phyloP scores from a whole-genome alignment of 2,113 vertebrate species.

The Zosterops pallidus region DNA sequence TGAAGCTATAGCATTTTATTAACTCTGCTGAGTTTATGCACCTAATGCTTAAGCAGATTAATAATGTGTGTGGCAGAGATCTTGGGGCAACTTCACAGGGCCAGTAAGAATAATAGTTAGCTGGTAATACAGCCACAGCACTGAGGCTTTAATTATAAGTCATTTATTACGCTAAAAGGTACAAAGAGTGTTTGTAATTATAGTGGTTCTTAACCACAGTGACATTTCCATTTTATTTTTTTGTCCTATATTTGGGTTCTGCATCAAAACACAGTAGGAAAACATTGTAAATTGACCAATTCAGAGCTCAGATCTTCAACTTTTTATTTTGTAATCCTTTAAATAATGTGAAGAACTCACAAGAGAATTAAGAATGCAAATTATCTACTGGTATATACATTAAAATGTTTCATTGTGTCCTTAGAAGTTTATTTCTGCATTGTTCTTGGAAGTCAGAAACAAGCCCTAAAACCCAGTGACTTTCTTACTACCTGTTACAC shows the following conservation, averaged over 20 bases:
- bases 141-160: constrained; percentile 35
- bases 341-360: not conserved
- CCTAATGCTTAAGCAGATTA: constrained; percentile 51
- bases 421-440: not conserved
- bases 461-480: constrained; percentile 26
- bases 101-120: constrained; percentile 40
- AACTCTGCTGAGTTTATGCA: constrained; percentile 49
- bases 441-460: constrained; percentile 34
- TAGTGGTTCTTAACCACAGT: not conserved
- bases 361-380: constrained; percentile 30
- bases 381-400: not conserved
- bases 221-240: not conserved
- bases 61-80: constrained; percentile 52
- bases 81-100: constrained; percentile 25
- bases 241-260: not conserved
- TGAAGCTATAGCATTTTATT: constrained; percentile 56
- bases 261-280: not conserved
- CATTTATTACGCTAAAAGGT: not conserved
- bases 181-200: not conserved
- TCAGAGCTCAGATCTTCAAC: not conserved
- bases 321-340: not conserved
- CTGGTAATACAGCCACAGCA: not conserved
- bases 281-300: not conserved
- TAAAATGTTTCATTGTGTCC: not conserved
- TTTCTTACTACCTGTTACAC: constrained; percentile 59